Conservation (phyloP, 53 echinoderm and acorn worm genomes). For the Stichopus horrens region DNA sequence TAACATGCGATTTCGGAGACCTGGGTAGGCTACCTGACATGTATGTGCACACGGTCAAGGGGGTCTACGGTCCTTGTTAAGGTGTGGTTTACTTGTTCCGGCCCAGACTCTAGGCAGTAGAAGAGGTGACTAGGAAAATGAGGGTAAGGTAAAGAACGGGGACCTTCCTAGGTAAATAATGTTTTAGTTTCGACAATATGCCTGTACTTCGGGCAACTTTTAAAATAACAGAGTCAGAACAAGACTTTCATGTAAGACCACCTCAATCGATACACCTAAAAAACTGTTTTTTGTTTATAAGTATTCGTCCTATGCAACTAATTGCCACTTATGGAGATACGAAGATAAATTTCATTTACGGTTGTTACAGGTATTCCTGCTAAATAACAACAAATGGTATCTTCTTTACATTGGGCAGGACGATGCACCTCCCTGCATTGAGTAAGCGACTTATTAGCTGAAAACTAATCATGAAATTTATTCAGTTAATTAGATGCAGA, state of each 20-base stretch:
- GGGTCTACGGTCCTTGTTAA: not conserved
- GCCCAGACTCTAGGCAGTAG: not conserved
- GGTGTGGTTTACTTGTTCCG: not conserved
- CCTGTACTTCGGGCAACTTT: constrained; percentile 1
- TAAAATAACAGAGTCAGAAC: not conserved
- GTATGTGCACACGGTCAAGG: too few species aligned
- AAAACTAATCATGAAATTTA: not conserved
- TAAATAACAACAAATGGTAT: not conserved
- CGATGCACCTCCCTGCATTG: too few species aligned
- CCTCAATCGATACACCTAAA: constrained; percentile 6
- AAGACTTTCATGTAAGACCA: not conserved
- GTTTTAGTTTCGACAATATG: constrained; percentile 12
- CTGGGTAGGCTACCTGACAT: too few species aligned
- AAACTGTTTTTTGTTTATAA: too few species aligned
- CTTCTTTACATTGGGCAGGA: not conserved
- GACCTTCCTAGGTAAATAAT: constrained; percentile 32
- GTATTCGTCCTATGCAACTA: not conserved
- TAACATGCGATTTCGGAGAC: too few species aligned
- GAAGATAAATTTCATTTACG: not conserved
- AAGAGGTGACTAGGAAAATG: not conserved
- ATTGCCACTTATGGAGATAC: constrained; percentile 8
- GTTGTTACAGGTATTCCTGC: not conserved
- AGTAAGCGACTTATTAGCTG: not conserved
- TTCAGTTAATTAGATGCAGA: not conserved
- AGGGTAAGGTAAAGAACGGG: constrained; percentile 54